Conservation (phyloP, 2,888 invertebrate species). For the Drosophila tanythrix region DNA sequence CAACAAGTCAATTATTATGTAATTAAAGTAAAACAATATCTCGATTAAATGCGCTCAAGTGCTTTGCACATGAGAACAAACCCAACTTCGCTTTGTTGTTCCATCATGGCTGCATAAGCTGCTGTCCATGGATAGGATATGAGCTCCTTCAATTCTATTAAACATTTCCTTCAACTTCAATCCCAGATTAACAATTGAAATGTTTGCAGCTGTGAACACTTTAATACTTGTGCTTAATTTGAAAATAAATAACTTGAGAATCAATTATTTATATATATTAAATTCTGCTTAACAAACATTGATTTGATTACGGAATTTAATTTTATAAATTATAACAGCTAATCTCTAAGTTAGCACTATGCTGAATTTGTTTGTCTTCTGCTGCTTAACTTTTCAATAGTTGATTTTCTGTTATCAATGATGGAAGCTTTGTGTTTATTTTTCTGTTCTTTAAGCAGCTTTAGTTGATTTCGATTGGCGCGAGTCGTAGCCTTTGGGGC, state of each 20-base stretch:
- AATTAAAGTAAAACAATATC: constrained; percentile 77
- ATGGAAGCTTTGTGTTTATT: constrained; percentile 24
- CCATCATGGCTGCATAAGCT: constrained; percentile 12
- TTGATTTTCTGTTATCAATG: constrained; percentile 42
- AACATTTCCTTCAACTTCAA: background rate
- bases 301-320: background rate
- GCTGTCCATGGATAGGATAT: background rate
- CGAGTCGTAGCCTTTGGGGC: constrained; percentile 15
- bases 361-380: background rate
- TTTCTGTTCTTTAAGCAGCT: constrained; percentile 22
- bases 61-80: constrained; percentile 32
- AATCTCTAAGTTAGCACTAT: background rate
- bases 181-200: background rate
- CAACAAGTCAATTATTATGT: constrained; percentile 73
- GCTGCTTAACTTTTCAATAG: constrained; percentile 28
- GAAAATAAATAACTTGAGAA: background rate
- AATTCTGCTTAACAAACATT: background rate
- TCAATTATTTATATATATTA: background rate
- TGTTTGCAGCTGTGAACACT: constrained; percentile 1
- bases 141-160: background rate
- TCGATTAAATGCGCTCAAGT: constrained; percentile 61
- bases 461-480: constrained; percentile 47
- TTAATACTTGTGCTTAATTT: background rate
- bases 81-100: constrained; percentile 16
- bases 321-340: background rate